Conservation (phyloP, 2,113 vertebrate genomes). For the Myrmophylax atrothorax region DNA sequence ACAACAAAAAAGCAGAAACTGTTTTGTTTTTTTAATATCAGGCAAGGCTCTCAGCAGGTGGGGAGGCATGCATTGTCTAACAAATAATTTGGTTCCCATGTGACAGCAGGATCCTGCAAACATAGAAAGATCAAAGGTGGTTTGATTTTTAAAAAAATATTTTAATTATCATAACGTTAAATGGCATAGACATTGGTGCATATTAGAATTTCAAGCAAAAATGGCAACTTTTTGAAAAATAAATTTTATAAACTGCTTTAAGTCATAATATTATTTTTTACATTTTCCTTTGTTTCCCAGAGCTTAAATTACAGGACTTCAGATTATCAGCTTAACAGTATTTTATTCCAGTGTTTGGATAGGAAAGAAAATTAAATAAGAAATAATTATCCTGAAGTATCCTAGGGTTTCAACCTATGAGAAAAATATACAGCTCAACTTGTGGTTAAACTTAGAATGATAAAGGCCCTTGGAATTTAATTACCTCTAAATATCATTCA, state of each 20-base stretch:
- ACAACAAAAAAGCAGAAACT: neutral
- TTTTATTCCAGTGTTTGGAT: neutral
- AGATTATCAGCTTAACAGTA: neutral
- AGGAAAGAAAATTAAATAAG: neutral
- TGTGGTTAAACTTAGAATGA: neutral
- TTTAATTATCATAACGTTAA: neutral
- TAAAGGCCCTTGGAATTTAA: slow-evolving; percentile 17
- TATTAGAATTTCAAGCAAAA: neutral
- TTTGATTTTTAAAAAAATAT: slow-evolving; percentile 12
- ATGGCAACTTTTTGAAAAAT: neutral
- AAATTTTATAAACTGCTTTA: neutral
- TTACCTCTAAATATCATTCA: neutral
- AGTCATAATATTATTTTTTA: neutral
- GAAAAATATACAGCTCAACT: neutral
- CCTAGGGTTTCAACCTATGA: neutral
- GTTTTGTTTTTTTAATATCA: slow-evolving; percentile 6
- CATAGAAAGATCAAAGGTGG: neutral
- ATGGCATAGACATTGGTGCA: neutral
- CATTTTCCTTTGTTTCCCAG: neutral
- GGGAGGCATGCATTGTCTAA: neutral
- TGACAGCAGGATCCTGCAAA: neutral
- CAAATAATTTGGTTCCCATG: neutral
- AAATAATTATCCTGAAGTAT: neutral
- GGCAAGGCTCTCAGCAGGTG: neutral
- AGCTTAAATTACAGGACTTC: neutral